A percentile compares a stretch with the other conserved stretches of the same genome.
Conservation (phyloP, 2,797 vertebrate species). For the Thaleichthys pacificus region DNA sequence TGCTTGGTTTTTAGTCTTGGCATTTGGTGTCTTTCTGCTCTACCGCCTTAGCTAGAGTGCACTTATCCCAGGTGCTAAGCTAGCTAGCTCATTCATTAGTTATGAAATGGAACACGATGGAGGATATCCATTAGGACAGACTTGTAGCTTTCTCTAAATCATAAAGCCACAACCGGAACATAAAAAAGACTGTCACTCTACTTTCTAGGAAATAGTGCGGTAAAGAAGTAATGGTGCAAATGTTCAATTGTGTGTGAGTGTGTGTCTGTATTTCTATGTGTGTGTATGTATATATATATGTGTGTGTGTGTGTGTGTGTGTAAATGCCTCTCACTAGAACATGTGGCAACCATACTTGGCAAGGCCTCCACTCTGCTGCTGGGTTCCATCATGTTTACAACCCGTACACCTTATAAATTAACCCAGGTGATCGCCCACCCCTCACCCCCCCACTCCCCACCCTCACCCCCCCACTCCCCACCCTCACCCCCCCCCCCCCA, state of each 20-base stretch:
- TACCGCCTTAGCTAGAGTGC: not conserved
- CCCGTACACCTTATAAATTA: conserved; percentile 15
- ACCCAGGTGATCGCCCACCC: not conserved
- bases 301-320: not conserved
- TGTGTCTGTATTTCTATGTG: not conserved
- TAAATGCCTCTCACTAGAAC: not conserved
- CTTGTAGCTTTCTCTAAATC: conserved; percentile 55
- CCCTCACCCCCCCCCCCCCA: no score
- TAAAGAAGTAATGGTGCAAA: not conserved
- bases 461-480: no score
- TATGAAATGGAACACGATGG: conserved; percentile 45
- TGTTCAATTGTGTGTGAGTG: not conserved
- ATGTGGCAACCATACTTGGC: not conserved
- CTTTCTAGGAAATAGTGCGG: not conserved
- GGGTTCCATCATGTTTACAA: conserved; percentile 17
- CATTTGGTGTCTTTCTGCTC: no score
- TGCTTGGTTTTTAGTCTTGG: no score
- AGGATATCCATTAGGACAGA: conserved; percentile 52
- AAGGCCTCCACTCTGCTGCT: not conserved
- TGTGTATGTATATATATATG: not conserved
- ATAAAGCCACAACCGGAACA: conserved; percentile 36
- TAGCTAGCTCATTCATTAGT: conserved; percentile 53
- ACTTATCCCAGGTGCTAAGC: conserved; percentile 1
- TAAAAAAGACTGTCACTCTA: not conserved
- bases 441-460: conserved; percentile 4